phyloP scores from a whole-genome alignment of 2,888 invertebrate genomes.

The Andrena minutula region DNA sequence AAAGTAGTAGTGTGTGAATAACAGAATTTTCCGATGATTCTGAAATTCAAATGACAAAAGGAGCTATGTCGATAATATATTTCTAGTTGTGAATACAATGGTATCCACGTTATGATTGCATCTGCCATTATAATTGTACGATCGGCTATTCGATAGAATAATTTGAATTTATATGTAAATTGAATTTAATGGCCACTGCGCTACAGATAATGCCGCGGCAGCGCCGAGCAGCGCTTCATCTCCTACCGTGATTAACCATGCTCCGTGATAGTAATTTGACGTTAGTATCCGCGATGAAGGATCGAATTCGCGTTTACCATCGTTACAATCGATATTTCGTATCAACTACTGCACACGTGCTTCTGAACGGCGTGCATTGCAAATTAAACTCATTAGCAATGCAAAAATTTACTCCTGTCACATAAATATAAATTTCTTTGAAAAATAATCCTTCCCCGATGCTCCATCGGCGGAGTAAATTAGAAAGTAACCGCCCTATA shows the following conservation, averaged over 20 bases:
- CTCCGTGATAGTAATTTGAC: conserved; percentile 76
- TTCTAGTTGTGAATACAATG: conserved; percentile 30
- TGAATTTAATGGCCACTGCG: conserved; percentile 80
- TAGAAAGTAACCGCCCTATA: not conserved
- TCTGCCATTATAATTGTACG: conserved; percentile 77
- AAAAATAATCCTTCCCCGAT: conserved; percentile 11
- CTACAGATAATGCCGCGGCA: conserved; percentile 76
- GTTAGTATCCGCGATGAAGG: conserved; percentile 73
- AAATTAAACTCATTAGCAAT: conserved; percentile 46
- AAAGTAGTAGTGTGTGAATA: not conserved
- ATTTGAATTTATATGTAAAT: conserved; percentile 84
- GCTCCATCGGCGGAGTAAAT: not conserved
- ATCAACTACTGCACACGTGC: conserved; percentile 47
- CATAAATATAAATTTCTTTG: not conserved
- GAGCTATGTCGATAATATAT: conserved; percentile 20
- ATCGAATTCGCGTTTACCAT: conserved; percentile 71
- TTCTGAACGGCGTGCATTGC: conserved; percentile 19
- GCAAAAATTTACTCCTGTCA: conserved; percentile 31
- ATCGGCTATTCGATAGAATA: conserved; percentile 77
- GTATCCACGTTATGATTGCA: conserved; percentile 61
- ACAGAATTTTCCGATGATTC: not conserved
- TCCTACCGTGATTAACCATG: conserved; percentile 78
- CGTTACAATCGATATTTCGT: conserved; percentile 62
- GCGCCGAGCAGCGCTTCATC: conserved; percentile 63
- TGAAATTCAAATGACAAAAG: conserved; percentile 1